Evolutionary conservation across 2,113 vertebrate genomes (phyloP), one percentile per base, ranked within the genome.

Genomic region (Sinocyclocheilus grahami): DNA sequence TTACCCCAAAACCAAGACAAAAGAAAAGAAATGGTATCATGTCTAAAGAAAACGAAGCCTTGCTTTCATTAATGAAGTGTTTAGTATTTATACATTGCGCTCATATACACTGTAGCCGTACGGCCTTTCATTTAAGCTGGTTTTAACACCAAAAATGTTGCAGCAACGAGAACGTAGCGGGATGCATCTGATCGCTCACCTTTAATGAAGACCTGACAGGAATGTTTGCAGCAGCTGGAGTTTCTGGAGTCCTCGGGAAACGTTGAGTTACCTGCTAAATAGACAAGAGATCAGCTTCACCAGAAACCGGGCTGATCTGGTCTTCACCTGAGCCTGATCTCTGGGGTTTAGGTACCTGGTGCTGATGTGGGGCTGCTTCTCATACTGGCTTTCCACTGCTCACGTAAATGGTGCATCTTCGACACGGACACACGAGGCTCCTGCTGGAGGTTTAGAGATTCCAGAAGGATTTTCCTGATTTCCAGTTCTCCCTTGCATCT

Each of bases 161-260:
- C 48, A 51, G 48, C 13, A 4, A 0, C 5, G 16, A 53, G 51
- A 53, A 16, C 14, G 51, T 16, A 55, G 16, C 11, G 3, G 46
- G 46, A 48, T 3, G 46, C 46, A 48, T 12, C 46, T 48, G 46
- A 63, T 16, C 2, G 5, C 48, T 46, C 24, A 94, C 94, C 95
- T 93, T 85, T 94, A 85, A 94, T 91, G 87, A 85, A 93, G 86
- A 95, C 63, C 88, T 94, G 90, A 1, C 88, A 88, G 84, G 90
- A 82, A 48, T 86, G 14, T 30, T 90, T 88, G 39, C 94, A 95
- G 81, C 94, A 95, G 39, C 2, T 51, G 0, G 24, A 69, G 65
- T 71, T 83, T 20, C 16, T 9, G 8, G 81, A 83, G 1, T 48
- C 79, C 39, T 77, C 87, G 24, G 72, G 63, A 16, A 42, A 48